Conservation (phyloP, 2,888 invertebrate species). For the Agrilus mali region DNA sequence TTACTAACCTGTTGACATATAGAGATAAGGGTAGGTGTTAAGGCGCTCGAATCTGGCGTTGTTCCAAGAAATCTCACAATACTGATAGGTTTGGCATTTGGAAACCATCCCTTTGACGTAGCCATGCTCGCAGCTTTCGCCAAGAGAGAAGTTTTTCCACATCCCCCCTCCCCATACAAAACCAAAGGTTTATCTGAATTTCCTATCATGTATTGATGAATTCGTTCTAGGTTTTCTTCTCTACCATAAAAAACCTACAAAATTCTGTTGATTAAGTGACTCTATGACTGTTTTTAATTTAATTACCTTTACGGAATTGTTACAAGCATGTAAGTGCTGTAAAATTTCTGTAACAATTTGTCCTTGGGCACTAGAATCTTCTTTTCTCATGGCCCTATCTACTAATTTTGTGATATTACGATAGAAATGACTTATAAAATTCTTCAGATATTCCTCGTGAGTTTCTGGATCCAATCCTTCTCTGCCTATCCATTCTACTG, state of each 20-base stretch:
- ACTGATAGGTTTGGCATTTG: conserved; percentile 66
- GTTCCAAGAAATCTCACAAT: conserved; percentile 90
- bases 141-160: conserved; percentile 92
- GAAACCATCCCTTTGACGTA: conserved; percentile 60
- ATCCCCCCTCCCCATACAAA: conserved; percentile 90
- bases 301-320: conserved; percentile 71
- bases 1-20: conserved; percentile 81
- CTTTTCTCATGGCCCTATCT: conserved; percentile 89
- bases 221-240: conserved; percentile 69
- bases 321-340: conserved; percentile 91
- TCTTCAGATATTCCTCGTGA: conserved; percentile 84
- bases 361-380: conserved; percentile 87
- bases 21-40: conserved; percentile 87
- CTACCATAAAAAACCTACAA: conserved; percentile 79
- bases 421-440: conserved; percentile 90
- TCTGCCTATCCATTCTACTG: conserved; percentile 93
- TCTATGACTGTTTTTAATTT: background rate
- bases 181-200: conserved; percentile 80
- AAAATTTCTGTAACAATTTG: conserved; percentile 88
- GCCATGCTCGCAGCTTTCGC: conserved; percentile 78
- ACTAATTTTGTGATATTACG: conserved; percentile 84
- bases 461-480: conserved; percentile 88
- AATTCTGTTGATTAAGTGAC: background rate
- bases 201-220: conserved; percentile 71
- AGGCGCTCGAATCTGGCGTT: conserved; percentile 90